Percentiles rank a stretch among this genome's conserved stretches.
phyloP scores from a whole-genome alignment of 53 echinoderm and acorn worm genomes.

The Holothuria scabra region DNA sequence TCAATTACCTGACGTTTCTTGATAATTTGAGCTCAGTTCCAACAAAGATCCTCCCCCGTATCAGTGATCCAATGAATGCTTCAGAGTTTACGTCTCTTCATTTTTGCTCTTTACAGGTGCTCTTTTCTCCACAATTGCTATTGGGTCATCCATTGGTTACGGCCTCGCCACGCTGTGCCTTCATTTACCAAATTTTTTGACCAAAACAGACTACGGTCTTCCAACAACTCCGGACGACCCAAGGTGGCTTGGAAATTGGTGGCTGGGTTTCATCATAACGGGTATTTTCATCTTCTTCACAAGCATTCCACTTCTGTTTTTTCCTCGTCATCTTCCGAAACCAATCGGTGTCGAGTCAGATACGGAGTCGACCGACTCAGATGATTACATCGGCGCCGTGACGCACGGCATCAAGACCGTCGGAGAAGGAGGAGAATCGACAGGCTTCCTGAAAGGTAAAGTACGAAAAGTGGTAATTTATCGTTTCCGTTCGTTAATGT shows the following conservation, averaged over 20 bases:
- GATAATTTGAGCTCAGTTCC: too few relatives aligned
- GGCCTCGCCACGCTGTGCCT: constrained; percentile 40
- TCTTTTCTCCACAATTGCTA: constrained; percentile 27
- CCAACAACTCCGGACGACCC: constrained; percentile 61
- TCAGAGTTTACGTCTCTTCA: not conserved
- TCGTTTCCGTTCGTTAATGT: too few relatives aligned
- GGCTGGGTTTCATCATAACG: constrained; percentile 77
- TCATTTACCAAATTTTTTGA: not conserved
- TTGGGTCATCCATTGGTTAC: constrained; percentile 44
- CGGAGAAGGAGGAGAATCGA: not conserved
- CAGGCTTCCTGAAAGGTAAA: constrained; percentile 19
- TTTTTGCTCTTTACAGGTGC: constrained; percentile 28
- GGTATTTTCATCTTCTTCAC: constrained; percentile 53
- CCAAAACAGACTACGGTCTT: not conserved
- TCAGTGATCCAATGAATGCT: too few relatives aligned
- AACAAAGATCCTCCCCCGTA: too few relatives aligned
- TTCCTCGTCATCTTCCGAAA: constrained; percentile 55
- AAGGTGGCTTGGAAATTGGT: constrained; percentile 87
- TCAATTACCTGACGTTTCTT: too few relatives aligned
- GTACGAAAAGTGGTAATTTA: not conserved
- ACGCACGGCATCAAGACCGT: constrained; percentile 26
- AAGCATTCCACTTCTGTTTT: constrained; percentile 71
- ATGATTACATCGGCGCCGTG: constrained; percentile 26
- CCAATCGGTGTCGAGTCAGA: constrained; percentile 1
- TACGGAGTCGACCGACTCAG: not conserved